Base-by-base conservation (phyloP, 2,797 vertebrate genomes). In the Pseudochirops cupreus region DNA sequence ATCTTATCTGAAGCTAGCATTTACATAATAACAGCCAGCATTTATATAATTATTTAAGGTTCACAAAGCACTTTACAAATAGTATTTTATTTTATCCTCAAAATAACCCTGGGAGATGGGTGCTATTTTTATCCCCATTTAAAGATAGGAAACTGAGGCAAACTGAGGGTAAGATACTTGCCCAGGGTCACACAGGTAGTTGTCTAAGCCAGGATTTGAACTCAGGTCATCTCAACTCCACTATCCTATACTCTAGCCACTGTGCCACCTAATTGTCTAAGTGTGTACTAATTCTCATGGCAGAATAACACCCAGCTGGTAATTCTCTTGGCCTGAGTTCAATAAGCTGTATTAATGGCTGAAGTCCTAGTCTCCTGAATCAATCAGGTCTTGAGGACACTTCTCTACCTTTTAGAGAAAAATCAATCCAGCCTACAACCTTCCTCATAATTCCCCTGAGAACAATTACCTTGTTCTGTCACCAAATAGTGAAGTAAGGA, bases 1-100 rank as follows among this genome's bases (percentile, higher is more conserved):
- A 74, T 74, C n/a, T 82, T 82, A 46, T 82, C 67, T 39, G n/a
- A 74, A 21, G n/a, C n/a, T 74, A 74, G 18, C 16, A 82, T 46
- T 39, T 82, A 39, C 21, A 24, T 82, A 39, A 82, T 82, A 46
- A 74, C n/a, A 18, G n/a, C 67, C 21, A 21, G n/a, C n/a, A 82
- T 24, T 82, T 82, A 82, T 82, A 82, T 39, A 82, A n/a, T 21
- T 82, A 18, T 74, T 74, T 24, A 95, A 93, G 21, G 33, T 33
- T 0, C 28, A 46, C 26, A 29, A 91, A 53, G 53, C n/a, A 82
- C 28, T n/a, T 26, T 53, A 87, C 59, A 67, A 96, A 92, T 91
- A 56, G n/a, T 18, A 67, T 29, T 57, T 94, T 62, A 95, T 67
- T 93, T 94, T 92, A 95, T 62, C 24, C 74, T 93, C 21, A 67